Evolutionary conservation across 2,113 vertebrate species (phyloP), one percentile per base, ranked within the genome.

Genomic region (Nothocercus nigrocapillus): DNA sequence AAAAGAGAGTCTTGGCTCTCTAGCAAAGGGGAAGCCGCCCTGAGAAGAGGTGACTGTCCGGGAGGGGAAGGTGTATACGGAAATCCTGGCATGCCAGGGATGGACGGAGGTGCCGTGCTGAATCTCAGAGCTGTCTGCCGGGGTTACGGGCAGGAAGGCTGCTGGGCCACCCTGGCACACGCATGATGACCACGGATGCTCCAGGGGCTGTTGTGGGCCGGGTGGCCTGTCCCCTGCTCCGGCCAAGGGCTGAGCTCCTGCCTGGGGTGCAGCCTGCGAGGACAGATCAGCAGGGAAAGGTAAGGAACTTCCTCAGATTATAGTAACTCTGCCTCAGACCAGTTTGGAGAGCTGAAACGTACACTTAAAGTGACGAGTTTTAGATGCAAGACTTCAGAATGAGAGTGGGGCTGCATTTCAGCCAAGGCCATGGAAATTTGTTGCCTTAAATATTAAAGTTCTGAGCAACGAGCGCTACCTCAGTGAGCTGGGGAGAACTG

Each of bases 1-100:
- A 82, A 88, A 49, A 91, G 67, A 85, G 49, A 91, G 62, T 88
- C 58, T 66, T 59, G 93, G 44, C 82, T 95, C 76, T 82, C 62
- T 91, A 90, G 42, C 61, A 67, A 75, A 18, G 14, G 51, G 47
- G 28, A 51, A 74, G 78, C 42, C 62, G 28, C 17, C 28, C 40
- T 1, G 1, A 15, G 69, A 58, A 20, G 51, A 59, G n/a, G 20
- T 1, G 0, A 16, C 45, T 49, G 28, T 20, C 27, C 34, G 45
- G 47, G 20, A 36, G n/a, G 28, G 11, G 47, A 14, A 17, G 36
- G 5, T 2, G 15, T 28, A 38, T 51, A 16, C 18, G 54, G 54
- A 18, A 58, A 58, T 32, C 30, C 30, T 18, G 28, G 54, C 16
- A 7, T 32, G 53, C 27, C 53, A 54, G 27, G 53, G 53, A 30